Percentiles rank a stretch among this genome's conserved stretches.
Conservation (phyloP, 2,888 invertebrate species). For the Drosophila nigritarsus region DNA sequence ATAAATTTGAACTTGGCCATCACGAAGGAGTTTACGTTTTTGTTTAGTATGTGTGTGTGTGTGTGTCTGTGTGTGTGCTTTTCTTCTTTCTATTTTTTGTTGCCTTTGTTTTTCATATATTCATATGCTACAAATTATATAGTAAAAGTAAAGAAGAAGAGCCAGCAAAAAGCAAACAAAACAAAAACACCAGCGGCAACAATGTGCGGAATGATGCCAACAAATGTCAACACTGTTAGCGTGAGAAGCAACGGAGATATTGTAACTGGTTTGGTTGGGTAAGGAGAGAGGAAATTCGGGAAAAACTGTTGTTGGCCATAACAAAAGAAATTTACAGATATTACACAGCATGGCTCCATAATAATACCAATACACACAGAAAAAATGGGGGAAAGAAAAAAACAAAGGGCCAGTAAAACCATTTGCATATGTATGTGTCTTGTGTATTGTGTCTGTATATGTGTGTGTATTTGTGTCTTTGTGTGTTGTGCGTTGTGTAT, state of each 20-base stretch:
- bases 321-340: conserved; percentile 81
- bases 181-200: conserved; percentile 73
- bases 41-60: conserved; percentile 30
- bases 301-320: conserved; percentile 78
- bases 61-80: conserved; percentile 8
- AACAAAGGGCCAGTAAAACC: conserved; percentile 73
- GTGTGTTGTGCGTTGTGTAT: conserved; percentile 35
- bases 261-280: neutral
- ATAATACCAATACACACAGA: conserved; percentile 67
- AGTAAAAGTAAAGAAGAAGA: conserved; percentile 74
- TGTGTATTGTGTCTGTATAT: conserved; percentile 12
- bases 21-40: conserved; percentile 57
- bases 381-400: conserved; percentile 12
- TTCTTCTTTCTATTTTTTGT: conserved; percentile 18
- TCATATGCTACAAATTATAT: conserved; percentile 81
- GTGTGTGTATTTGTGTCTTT: conserved; percentile 15
- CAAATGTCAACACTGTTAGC: conserved; percentile 71
- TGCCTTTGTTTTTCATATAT: conserved; percentile 66
- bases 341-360: conserved; percentile 80
- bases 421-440: conserved; percentile 64
- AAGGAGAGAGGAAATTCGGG: conserved; percentile 34
- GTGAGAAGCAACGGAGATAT: neutral
- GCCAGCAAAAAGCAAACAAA: conserved; percentile 66
- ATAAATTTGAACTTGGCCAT: conserved; percentile 78
- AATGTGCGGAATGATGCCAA: conserved; percentile 78